These are phyloP conservation scores for cat (Felis catus) DNA, from an alignment of 2,113 vertebrate species.

Conservation along the genomic window F.catus_Fca126_mat1.0 CM031414.1:112169001-112169500, in stretches of 20 bases:
- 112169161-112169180: not conserved
- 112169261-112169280: not conserved
- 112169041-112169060: not conserved
- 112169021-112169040: not conserved
- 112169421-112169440: not conserved
- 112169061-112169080: not conserved
- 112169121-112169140: not conserved
- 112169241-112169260: not conserved
- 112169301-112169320: not conserved
- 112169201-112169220: not conserved
- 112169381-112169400: not conserved
- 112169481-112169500: not conserved
- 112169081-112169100: not conserved
- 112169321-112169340: not conserved
- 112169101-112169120: not conserved
- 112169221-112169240: not conserved
- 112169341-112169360: not conserved
- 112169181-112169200: not conserved
- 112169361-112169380: not conserved
- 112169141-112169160: not conserved
- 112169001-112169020: not conserved
- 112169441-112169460: not conserved
- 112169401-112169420: not conserved
- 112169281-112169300: not conserved
- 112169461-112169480: not conserved